phyloP scores from a whole-genome alignment of 2,113 vertebrate species.

The Peromyscus leucopus region DNA sequence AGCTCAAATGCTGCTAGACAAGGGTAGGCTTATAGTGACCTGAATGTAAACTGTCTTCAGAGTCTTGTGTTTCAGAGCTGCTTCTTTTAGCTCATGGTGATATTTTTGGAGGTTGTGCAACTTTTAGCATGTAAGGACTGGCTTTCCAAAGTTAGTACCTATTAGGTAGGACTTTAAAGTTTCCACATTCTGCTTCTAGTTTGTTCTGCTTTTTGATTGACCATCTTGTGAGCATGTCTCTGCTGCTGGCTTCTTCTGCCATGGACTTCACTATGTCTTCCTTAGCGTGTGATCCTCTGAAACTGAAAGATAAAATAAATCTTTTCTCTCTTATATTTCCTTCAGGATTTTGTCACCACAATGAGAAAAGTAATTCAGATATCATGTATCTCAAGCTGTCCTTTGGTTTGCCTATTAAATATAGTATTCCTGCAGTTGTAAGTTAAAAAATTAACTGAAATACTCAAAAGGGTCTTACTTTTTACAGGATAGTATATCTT shows the following conservation, averaged over 20 bases:
- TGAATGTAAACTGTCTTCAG: background rate
- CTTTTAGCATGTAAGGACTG: background rate
- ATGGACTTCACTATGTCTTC: background rate
- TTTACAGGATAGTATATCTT: background rate
- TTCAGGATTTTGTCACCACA: background rate
- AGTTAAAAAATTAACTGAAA: background rate
- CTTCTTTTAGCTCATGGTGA: background rate
- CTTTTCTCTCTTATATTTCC: background rate
- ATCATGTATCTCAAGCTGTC: background rate
- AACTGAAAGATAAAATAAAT: background rate
- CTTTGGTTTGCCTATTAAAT: background rate
- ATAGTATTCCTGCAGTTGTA: conserved; percentile 1
- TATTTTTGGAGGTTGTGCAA: background rate
- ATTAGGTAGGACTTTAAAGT: background rate
- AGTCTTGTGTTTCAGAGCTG: background rate
- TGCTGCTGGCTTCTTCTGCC: background rate
- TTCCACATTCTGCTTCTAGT: background rate
- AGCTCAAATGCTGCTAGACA: background rate
- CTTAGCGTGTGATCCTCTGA: background rate
- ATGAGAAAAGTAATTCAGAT: background rate
- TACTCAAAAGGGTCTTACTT: background rate
- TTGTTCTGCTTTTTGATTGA: background rate
- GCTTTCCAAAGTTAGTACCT: background rate
- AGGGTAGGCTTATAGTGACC: background rate
- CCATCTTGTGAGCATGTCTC: background rate